A percentile compares a stretch with the other conserved stretches of the same genome.
Evolutionary conservation across 2,797 vertebrate genomes (phyloP).

Genomic region (Sebastiscus tertius): DNA sequence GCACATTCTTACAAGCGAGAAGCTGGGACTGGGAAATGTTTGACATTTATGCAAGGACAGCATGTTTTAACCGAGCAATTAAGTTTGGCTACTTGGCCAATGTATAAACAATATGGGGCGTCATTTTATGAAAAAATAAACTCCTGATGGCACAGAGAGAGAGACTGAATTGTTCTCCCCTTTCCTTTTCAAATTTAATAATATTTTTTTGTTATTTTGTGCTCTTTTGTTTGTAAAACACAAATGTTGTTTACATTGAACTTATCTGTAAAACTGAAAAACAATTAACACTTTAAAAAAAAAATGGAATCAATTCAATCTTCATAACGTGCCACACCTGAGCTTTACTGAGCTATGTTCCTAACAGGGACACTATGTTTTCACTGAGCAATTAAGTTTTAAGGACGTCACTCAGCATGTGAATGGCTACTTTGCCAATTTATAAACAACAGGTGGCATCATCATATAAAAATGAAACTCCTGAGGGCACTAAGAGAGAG

Average conservation of each 20-base stretch:
- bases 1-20: neutral
- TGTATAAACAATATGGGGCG: neutral
- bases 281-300: no score
- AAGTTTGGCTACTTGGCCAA: no score
- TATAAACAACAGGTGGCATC: neutral
- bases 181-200: no score
- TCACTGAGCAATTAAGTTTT: neutral
- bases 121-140: neutral
- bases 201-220: no score
- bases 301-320: neutral
- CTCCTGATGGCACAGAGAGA: neutral
- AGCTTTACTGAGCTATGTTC: neutral
- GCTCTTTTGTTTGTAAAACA: no score
- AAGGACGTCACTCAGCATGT: neutral
- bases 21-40: neutral
- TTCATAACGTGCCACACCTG: no score
- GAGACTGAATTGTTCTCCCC: no score
- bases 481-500: no score
- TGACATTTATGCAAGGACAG: neutral
- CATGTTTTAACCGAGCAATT: neutral
- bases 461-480: neutral
- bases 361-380: neutral
- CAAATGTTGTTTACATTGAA: no score
- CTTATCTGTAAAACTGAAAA: neutral
- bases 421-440: neutral